Evolutionary conservation across 1,140 invertebrate species (phyloP).

Genomic region (Rhyacophila brunnea): DNA sequence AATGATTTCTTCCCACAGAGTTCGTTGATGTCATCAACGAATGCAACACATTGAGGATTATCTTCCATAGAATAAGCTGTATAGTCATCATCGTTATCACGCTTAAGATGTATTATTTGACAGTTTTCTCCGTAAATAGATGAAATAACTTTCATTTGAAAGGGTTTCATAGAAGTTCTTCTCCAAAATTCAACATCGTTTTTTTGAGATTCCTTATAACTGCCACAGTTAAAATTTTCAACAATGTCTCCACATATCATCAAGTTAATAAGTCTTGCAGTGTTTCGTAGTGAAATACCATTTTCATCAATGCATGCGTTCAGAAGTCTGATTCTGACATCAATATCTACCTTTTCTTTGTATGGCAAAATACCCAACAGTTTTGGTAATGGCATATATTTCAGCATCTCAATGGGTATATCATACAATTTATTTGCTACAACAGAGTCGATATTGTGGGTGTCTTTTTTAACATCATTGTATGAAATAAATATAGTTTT

Average conservation of each 20-base stretch:
- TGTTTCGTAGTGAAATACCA: constrained; percentile 1
- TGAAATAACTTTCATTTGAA: constrained; percentile 3
- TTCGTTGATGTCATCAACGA: background rate
- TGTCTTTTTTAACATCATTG: constrained; percentile 1
- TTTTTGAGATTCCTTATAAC: background rate
- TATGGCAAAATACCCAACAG: background rate
- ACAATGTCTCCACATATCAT: constrained; percentile 17
- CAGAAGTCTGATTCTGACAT: constrained; percentile 7
- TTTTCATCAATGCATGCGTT: constrained; percentile 11
- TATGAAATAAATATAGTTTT: constrained; percentile 4
- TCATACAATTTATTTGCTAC: background rate
- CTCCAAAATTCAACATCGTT: background rate
- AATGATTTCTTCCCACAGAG: background rate
- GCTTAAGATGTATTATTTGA: background rate
- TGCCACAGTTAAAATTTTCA: constrained; percentile 3
- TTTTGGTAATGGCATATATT: constrained; percentile 8
- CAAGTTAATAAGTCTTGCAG: constrained; percentile 15
- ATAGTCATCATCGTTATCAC: background rate
- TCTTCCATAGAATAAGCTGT: constrained; percentile 1
- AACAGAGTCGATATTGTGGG: background rate
- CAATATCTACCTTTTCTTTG: background rate
- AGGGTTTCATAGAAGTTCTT: background rate
- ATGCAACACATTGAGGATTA: background rate
- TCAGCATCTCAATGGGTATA: background rate
- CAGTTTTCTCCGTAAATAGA: constrained; percentile 8